These are phyloP conservation scores for Protonibea diacanthus DNA, from an alignment of 2,797 vertebrate genomes.

Conservation along the genomic window DNA sequence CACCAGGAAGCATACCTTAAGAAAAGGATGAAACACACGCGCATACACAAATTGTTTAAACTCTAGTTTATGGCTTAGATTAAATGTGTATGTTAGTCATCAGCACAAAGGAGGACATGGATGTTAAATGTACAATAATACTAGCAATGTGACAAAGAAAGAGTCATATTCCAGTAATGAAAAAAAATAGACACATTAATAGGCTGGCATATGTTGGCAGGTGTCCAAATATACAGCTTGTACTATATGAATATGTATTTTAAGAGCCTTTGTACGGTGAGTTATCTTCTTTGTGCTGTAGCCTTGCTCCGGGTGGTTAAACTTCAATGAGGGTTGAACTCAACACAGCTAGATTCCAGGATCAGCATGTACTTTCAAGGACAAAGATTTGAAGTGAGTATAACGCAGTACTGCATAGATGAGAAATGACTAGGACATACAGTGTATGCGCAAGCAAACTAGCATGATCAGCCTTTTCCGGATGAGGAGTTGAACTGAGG, in stretches of 20 bases:
- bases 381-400: neutral
- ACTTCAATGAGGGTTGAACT: neutral
- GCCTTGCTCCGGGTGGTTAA: neutral
- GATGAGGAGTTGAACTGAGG: neutral
- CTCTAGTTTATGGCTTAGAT: neutral
- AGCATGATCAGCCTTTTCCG: neutral
- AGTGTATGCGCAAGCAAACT: neutral
- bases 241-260: neutral
- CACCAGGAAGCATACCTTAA: slow-evolving; percentile 3
- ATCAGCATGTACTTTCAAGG: neutral
- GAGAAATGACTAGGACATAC: too few relatives aligned
- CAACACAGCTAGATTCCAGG: neutral
- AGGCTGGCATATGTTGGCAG: neutral
- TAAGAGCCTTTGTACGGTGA: neutral
- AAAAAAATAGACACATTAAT: neutral
- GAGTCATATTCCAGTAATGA: neutral
- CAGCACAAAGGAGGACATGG: neutral
- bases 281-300: neutral
- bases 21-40: neutral
- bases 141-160: neutral
- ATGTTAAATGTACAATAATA: neutral
- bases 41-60: slow-evolving; percentile 2
- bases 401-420: neutral
- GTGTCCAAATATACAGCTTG: neutral
- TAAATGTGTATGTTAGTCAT: neutral